Percentiles rank a stretch among this genome's conserved stretches.
phyloP scores from a whole-genome alignment of 2,797 vertebrate species.

The Stomatorhinus walkeri region DNA sequence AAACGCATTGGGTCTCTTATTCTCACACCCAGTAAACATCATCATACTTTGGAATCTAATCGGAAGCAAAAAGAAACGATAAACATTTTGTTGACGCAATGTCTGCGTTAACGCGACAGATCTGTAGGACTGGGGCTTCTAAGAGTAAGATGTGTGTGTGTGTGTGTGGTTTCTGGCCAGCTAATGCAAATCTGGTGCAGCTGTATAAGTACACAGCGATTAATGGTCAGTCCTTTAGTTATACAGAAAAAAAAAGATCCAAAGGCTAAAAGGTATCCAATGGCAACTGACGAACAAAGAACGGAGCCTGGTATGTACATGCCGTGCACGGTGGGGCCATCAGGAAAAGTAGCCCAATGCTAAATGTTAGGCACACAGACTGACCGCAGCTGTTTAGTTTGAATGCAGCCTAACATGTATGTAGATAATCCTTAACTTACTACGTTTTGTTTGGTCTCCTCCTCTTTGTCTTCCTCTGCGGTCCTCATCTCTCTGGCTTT shows the following conservation, averaged over 20 bases:
- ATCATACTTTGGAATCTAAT: not conserved
- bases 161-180: not conserved
- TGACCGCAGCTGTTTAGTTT: not conserved
- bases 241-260: not conserved
- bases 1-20: not conserved
- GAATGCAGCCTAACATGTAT: not conserved
- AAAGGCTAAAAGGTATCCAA: not conserved
- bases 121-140: not conserved
- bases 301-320: not conserved
- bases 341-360: not conserved
- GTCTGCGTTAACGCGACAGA: not conserved
- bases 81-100: not conserved
- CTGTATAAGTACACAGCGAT: not conserved
- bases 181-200: conserved; percentile 4
- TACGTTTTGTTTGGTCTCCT: not conserved
- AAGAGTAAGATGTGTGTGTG: not conserved
- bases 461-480: not conserved
- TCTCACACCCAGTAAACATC: not conserved
- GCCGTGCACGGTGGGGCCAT: not conserved
- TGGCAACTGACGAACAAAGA: not conserved
- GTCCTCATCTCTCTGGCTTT: not conserved
- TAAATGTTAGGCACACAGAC: not conserved
- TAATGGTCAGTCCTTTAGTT: not conserved
- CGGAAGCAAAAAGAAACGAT: not conserved
- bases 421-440: not conserved